These are phyloP conservation scores for Triplophysa tibetana DNA, from an alignment of 2,113 vertebrate species.

Conservation along the genomic window DNA sequence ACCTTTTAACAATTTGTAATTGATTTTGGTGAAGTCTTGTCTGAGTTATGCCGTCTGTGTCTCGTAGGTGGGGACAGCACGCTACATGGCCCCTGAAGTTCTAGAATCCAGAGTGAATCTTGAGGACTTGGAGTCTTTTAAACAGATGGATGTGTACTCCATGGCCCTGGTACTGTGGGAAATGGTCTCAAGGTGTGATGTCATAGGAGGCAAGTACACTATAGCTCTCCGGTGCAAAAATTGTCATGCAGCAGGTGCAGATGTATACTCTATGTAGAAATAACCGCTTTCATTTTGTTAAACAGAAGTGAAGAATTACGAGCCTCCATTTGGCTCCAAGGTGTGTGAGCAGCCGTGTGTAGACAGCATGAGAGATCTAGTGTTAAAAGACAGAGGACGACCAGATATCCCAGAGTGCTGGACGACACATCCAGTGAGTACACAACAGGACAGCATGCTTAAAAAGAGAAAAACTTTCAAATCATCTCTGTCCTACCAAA, in stretches of 20 bases:
- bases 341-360: conserved; percentile 88
- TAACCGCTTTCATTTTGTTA: background rate
- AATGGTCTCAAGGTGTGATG: conserved; percentile 85
- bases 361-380: conserved; percentile 89
- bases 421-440: conserved; percentile 80
- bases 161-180: conserved; percentile 90
- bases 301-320: conserved; percentile 83
- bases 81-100: conserved; percentile 92
- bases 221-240: background rate
- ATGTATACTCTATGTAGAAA: background rate
- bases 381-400: conserved; percentile 83
- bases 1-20: background rate
- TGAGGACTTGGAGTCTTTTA: conserved; percentile 89
- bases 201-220: conserved; percentile 76
- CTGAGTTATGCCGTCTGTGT: conserved; percentile 12
- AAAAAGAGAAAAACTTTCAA: background rate
- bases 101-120: conserved; percentile 91
- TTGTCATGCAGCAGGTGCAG: background rate
- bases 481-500: too few relatives aligned
- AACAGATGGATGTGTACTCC: conserved; percentile 93
- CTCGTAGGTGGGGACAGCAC: conserved; percentile 84
- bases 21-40: background rate
- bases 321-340: conserved; percentile 84
- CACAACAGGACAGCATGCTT: background rate
- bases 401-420: conserved; percentile 82